These are phyloP conservation scores for Euura lappo DNA, from an alignment of 1,140 invertebrate genomes.

Conservation along the genomic window DNA sequence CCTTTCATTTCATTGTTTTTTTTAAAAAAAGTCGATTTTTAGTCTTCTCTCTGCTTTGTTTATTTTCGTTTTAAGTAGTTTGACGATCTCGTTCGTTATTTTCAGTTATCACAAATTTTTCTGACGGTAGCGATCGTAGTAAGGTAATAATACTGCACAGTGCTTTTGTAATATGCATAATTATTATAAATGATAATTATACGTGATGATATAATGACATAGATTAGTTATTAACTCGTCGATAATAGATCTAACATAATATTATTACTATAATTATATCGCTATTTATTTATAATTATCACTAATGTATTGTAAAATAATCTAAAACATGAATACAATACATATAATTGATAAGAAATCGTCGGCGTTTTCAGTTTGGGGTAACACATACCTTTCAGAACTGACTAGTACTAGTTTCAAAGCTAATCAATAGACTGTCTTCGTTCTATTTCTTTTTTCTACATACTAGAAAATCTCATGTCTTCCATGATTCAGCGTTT, in stretches of 20 bases:
- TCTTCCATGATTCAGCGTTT: too few species aligned
- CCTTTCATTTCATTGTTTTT: neutral
- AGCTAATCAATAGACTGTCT: too few species aligned
- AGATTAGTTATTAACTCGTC: neutral
- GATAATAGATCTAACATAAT: neutral
- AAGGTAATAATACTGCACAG: neutral
- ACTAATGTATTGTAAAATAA: slow-evolving; percentile 2
- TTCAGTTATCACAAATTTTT: neutral
- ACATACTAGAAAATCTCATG: too few species aligned
- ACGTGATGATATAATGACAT: too few species aligned
- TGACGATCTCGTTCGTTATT: neutral
- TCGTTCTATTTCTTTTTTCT: too few species aligned
- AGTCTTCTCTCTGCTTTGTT: neutral
- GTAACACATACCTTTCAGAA: too few species aligned
- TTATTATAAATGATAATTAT: too few species aligned
- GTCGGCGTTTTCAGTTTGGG: neutral
- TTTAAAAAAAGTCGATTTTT: neutral
- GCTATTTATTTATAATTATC: neutral
- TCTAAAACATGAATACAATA: neutral
- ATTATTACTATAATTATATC: neutral
- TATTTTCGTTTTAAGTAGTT: neutral
- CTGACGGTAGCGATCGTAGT: neutral
- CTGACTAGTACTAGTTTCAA: too few species aligned
- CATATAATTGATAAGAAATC: neutral
- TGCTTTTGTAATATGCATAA: neutral